phyloP scores from a whole-genome alignment of 2,888 invertebrate genomes.

The Brenthis ino region DNA sequence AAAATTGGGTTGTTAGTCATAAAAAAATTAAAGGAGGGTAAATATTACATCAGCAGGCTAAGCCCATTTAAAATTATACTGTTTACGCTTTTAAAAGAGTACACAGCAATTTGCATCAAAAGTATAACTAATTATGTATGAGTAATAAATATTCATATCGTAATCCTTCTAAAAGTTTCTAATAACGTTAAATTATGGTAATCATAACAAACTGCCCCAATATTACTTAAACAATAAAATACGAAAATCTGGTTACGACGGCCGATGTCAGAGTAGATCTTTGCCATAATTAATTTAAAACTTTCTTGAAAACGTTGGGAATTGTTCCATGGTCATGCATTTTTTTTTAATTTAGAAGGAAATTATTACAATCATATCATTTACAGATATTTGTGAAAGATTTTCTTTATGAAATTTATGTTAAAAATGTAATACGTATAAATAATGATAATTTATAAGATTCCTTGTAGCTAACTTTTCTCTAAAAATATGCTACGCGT shows the following conservation, averaged over 20 bases:
- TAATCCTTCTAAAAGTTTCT: conserved; percentile 15
- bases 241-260: conserved; percentile 20
- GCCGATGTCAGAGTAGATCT: conserved; percentile 2
- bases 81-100: conserved; percentile 8
- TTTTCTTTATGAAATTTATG: no score
- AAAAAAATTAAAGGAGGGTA: no score
- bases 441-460: no score
- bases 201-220: conserved; percentile 19
- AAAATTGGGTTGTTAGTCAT: no score
- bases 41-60: no score
- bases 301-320: conserved; percentile 15
- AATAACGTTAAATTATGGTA: conserved; percentile 18
- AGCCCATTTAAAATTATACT: background rate
- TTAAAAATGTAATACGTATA: no score
- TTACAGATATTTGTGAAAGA: no score
- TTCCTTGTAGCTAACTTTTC: no score
- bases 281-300: conserved; percentile 21
- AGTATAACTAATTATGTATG: conserved; percentile 11
- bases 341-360: conserved; percentile 11
- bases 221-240: conserved; percentile 20
- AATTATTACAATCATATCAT: background rate
- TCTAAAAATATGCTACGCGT: no score
- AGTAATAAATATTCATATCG: conserved; percentile 18
- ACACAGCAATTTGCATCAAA: conserved; percentile 12
- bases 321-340: conserved; percentile 14